A percentile compares a stretch with the other conserved stretches of the same genome.
Conservation (phyloP, 1,140 invertebrate genomes). For the Aphelenchoides besseyi region DNA sequence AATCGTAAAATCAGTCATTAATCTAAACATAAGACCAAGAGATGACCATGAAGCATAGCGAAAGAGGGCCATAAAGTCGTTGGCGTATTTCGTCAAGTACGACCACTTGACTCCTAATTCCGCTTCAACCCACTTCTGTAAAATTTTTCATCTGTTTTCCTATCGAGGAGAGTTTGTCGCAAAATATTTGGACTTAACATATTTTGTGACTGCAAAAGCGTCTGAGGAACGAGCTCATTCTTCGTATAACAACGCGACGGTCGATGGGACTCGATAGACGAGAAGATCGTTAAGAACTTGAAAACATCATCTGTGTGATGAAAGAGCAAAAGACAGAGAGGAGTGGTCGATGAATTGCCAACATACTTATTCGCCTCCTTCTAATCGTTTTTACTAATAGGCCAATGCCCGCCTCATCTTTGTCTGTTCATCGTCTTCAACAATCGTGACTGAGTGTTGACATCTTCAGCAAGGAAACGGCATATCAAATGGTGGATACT, state of each 20-base stretch:
- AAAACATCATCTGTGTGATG: background rate
- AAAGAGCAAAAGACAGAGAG: background rate
- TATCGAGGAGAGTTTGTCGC: background rate
- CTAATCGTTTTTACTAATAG: slow-evolving; percentile 1
- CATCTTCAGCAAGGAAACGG: background rate
- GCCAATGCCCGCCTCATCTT: background rate
- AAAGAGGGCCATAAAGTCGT: background rate
- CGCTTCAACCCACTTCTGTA: background rate
- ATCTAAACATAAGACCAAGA: background rate
- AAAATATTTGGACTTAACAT: background rate
- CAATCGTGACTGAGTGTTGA: background rate
- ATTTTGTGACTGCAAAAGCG: too few relatives aligned
- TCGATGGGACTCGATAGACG: background rate
- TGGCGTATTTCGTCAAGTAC: background rate
- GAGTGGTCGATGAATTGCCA: background rate
- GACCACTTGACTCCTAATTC: background rate
- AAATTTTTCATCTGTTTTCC: background rate
- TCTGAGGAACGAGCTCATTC: background rate
- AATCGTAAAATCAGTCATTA: background rate
- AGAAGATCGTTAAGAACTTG: background rate
- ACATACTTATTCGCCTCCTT: background rate
- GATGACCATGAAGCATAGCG: background rate
- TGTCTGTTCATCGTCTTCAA: slow-evolving; percentile 8
- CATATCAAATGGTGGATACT: background rate
- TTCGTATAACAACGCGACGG: background rate